phyloP scores from a whole-genome alignment of 2,888 invertebrate genomes.

The Sipha maydis region DNA sequence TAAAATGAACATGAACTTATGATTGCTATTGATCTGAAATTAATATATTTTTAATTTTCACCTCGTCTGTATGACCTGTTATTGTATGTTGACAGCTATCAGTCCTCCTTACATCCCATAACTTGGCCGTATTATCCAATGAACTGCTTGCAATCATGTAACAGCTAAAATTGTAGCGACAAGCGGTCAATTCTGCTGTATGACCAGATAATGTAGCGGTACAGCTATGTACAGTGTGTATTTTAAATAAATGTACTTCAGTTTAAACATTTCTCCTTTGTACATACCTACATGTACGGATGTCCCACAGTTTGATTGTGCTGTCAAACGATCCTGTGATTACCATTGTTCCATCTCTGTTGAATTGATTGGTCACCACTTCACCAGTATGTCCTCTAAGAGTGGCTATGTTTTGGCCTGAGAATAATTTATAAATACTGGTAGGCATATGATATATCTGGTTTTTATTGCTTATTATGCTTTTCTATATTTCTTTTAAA shows the following conservation, averaged over 20 bases:
- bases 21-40: not conserved
- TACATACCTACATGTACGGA: constrained; percentile 73
- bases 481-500: too few relatives aligned
- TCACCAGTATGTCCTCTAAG: constrained; percentile 79
- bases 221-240: constrained; percentile 68
- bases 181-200: constrained; percentile 76
- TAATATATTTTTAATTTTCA: constrained; percentile 64
- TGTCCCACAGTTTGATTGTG: constrained; percentile 81
- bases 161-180: constrained; percentile 77
- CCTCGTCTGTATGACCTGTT: constrained; percentile 75
- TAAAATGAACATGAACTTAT: constrained; percentile 64
- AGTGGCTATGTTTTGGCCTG: constrained; percentile 33
- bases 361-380: constrained; percentile 79
- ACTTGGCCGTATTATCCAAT: constrained; percentile 76
- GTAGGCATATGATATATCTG: too few relatives aligned
- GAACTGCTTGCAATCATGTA: constrained; percentile 77
- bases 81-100: constrained; percentile 72
- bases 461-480: too few relatives aligned
- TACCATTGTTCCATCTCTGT: constrained; percentile 75
- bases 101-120: constrained; percentile 77
- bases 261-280: not conserved
- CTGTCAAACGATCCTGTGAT: constrained; percentile 85
- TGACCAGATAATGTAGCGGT: constrained; percentile 74
- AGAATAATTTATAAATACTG: not conserved
- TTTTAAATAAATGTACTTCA: not conserved